A percentile compares a stretch with the other conserved stretches of the same genome.
Evolutionary conservation across 2,113 vertebrate species (phyloP).

Genomic region (Onychorhynchus coronatus): DNA sequence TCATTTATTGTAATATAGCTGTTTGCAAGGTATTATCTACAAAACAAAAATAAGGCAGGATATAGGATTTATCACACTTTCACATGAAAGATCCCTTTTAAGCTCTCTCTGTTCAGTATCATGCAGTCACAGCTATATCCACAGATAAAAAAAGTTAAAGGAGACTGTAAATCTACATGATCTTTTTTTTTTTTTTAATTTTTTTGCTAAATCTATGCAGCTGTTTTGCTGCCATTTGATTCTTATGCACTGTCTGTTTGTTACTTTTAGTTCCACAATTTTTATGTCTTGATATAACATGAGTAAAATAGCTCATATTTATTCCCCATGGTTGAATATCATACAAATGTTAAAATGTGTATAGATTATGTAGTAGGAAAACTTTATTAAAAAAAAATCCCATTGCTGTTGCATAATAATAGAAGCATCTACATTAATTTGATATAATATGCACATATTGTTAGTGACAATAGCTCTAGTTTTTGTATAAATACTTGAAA

Average conservation of each 20-base stretch:
- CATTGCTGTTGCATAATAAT: not conserved
- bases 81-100: not conserved
- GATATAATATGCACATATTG: not conserved
- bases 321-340: not conserved
- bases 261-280: not conserved
- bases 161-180: not conserved
- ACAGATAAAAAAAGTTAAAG: not conserved
- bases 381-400: not conserved
- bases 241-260: not conserved
- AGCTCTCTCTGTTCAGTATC: not conserved
- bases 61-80: not conserved
- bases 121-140: not conserved
- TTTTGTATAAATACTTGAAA: not conserved
- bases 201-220: not conserved
- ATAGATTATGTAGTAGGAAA: not conserved
- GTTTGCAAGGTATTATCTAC: not conserved
- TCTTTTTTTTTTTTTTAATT: not conserved
- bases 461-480: not conserved
- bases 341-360: not conserved
- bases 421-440: not conserved
- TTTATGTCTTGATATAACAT: not conserved
- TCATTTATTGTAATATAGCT: not conserved
- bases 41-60: not conserved
- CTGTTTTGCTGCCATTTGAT: not conserved
- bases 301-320: not conserved